Base-by-base conservation (phyloP, 2,888 invertebrate genomes). In the Cylindroiulus punctatus region DNA sequence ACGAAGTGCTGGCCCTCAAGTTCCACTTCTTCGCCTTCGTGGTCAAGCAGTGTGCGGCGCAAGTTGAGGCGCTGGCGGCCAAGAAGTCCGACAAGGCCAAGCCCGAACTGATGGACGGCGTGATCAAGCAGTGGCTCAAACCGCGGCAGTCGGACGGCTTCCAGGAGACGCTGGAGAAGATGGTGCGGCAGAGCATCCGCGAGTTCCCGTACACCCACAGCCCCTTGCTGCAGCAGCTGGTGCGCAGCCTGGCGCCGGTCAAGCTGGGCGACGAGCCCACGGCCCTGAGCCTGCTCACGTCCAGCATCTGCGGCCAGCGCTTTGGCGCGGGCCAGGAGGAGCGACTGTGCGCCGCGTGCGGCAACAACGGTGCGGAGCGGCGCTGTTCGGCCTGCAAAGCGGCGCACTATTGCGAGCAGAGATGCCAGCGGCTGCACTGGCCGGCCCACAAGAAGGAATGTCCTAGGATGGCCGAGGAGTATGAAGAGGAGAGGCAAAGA, bases 311-410 rank as follows among this genome's bases (percentile, higher is more conserved):
- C 90, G 98, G 98, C 0, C 96, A 97, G 90, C 93, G 96, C 89
- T 93, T 93, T 19, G 93, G 94, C 88, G 89, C 89, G 86, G 89
- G 94, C 19, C 26, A 32, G 8, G 52, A 47, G 8, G 86, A 86
- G n/a, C 30, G 5, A 30, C 93, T 94, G 85, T 98, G 98, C 90
- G 94, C 94, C 87, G 95, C 97, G 0, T 98, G 98, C 90, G 96
- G 96, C 0, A 96, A 97, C 89, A 36, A 22, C 5, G 47, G 57
- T 36, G 44, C 30, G 0, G 96, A 96, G 89, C 98, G 98, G 90
- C 96, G 97, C 91, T 99, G 99, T 91, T 95, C 97, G 14, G 96
- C 96, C 90, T 99, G 99, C 91, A 97, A 97, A 92, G 93, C 94
- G 87, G 97, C 97, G 85, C 95, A 96, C 90, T 99, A 99, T 90